Evolutionary conservation across 2,797 vertebrate species (phyloP).

Genomic region (Pseudochromis fuscus): DNA sequence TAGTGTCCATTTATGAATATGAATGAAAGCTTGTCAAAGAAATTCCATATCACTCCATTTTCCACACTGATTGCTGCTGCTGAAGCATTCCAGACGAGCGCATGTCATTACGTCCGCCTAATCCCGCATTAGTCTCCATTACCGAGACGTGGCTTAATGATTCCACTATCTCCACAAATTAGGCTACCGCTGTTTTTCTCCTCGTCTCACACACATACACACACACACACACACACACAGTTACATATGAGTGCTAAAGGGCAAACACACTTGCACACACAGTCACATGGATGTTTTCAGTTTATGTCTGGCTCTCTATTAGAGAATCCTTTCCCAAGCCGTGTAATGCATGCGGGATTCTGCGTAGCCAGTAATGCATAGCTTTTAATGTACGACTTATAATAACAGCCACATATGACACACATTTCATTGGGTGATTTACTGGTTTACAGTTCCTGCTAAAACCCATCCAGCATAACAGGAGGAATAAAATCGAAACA

Average conservation of each 20-base stretch:
- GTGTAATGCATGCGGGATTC: slow-evolving; percentile 41
- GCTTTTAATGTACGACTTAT: slow-evolving; percentile 27
- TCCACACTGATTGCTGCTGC: slow-evolving; percentile 67
- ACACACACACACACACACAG: slow-evolving; percentile 8
- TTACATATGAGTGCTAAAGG: no score
- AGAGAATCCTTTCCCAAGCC: slow-evolving; percentile 22
- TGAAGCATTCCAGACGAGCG: slow-evolving; percentile 65
- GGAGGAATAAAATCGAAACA: slow-evolving; percentile 70
- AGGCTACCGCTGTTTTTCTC: slow-evolving; percentile 28
- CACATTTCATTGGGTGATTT: slow-evolving; percentile 66
- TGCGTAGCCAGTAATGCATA: slow-evolving; percentile 36
- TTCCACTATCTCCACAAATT: slow-evolving; percentile 64
- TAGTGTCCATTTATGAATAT: slow-evolving; percentile 59
- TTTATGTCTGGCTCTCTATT: background rate
- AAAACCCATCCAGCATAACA: slow-evolving; percentile 60
- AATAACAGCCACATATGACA: slow-evolving; percentile 55
- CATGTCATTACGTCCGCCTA: slow-evolving; percentile 61
- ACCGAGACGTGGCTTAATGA: slow-evolving; percentile 61
- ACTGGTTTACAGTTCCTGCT: slow-evolving; percentile 61
- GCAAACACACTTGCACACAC: slow-evolving; percentile 9
- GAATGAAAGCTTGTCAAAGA: slow-evolving; percentile 72
- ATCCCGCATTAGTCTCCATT: slow-evolving; percentile 77
- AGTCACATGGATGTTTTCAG: slow-evolving; percentile 3
- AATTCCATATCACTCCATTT: slow-evolving; percentile 74
- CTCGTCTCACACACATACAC: background rate